Evolutionary conservation across 2,888 invertebrate species (phyloP).

Genomic region (Clusia tigrina): DNA sequence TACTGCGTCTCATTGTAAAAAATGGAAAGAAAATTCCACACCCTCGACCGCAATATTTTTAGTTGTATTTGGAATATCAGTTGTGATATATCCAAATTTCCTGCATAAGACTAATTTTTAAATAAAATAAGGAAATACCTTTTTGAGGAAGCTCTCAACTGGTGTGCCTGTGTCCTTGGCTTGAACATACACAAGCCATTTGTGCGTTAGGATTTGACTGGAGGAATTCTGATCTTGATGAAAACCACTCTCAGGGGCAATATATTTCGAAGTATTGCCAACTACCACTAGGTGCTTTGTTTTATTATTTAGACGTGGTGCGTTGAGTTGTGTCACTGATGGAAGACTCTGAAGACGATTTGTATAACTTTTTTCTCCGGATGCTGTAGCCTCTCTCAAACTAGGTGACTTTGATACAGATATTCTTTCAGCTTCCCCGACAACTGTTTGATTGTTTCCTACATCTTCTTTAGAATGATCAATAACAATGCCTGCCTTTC

Average conservation of each 20-base stretch:
- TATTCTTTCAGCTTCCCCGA: background rate
- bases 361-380: background rate
- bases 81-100: too few relatives aligned
- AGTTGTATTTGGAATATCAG: too few relatives aligned
- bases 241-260: conserved; percentile 68
- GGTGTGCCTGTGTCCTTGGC: conserved; percentile 70
- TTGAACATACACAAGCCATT: conserved; percentile 90
- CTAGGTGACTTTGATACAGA: conserved; percentile 6
- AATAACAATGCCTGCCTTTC: conserved; percentile 53
- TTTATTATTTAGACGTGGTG: conserved; percentile 66
- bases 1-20: too few relatives aligned
- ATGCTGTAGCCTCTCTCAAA: background rate
- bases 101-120: too few relatives aligned
- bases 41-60: too few relatives aligned
- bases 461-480: conserved; percentile 48
- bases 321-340: background rate
- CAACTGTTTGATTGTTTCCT: background rate
- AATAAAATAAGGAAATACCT: too few relatives aligned
- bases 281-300: conserved; percentile 68
- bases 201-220: conserved; percentile 78
- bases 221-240: conserved; percentile 65
- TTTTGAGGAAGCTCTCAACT: conserved; percentile 72
- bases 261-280: conserved; percentile 84
- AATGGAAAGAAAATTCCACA: too few relatives aligned
- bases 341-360: background rate